phyloP scores from a whole-genome alignment of 2,797 vertebrate genomes.

The Avahi laniger region DNA sequence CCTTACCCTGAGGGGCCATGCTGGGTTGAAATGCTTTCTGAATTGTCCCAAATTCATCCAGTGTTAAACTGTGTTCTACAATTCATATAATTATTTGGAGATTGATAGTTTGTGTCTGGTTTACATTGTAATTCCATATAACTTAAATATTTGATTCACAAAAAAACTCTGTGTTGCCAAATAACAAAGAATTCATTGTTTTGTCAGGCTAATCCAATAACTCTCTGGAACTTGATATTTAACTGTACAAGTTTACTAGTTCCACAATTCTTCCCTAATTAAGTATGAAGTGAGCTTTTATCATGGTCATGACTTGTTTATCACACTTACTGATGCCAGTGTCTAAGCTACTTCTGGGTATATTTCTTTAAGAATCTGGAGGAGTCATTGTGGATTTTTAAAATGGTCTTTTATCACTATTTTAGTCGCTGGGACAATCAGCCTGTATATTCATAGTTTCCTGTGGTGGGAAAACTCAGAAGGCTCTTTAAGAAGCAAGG shows the following conservation, averaged over 20 bases:
- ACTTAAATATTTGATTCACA: conserved; percentile 42
- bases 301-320: not conserved
- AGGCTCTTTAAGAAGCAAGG: not conserved
- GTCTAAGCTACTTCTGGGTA: conserved; percentile 11
- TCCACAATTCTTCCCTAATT: not conserved
- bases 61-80: not conserved
- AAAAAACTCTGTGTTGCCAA: not conserved
- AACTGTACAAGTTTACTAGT: not conserved
- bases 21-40: not conserved
- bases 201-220: not conserved
- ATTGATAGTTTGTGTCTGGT: not conserved
- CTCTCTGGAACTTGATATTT: conserved; percentile 13
- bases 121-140: not conserved
- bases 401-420: not conserved
- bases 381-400: not conserved
- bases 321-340: not conserved
- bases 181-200: conserved; percentile 27
- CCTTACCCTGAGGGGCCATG: not conserved
- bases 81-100: not conserved
- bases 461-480: not conserved
- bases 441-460: not conserved
- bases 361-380: not conserved
- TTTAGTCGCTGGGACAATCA: not conserved
- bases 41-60: not conserved
- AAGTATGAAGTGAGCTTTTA: not conserved